Percentiles rank a stretch among this genome's conserved stretches.
Evolutionary conservation across 2,888 invertebrate species (phyloP).

Genomic region (Paralinhomoeus sp.): DNA sequence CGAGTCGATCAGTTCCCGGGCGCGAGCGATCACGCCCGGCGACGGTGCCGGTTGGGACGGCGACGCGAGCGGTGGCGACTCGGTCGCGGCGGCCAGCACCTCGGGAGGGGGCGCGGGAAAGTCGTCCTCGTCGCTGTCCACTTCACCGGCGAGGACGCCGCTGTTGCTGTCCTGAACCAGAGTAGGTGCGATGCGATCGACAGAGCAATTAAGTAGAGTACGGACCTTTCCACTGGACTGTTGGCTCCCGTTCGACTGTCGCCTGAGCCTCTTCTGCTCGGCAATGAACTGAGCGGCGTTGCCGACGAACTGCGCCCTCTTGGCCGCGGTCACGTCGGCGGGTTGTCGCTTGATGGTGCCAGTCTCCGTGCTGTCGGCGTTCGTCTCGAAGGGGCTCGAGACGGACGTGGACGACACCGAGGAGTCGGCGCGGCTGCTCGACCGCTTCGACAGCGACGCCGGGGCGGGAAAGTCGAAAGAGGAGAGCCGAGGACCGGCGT

Average conservation of each 20-base stretch:
- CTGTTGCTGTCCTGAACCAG: background rate
- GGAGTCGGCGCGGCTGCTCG: background rate
- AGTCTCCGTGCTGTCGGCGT: background rate
- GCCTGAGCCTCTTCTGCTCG: background rate
- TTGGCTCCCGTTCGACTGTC: background rate
- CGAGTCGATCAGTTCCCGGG: background rate
- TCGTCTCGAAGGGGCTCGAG: background rate
- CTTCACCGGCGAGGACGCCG: slow-evolving; percentile 6
- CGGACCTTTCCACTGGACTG: background rate
- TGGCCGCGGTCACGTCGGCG: background rate
- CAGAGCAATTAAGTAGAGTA: too few relatives aligned
- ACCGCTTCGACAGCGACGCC: too few relatives aligned
- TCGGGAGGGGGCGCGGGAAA: slow-evolving; percentile 17
- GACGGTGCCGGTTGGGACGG: background rate
- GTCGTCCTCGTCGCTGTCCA: slow-evolving; percentile 21
- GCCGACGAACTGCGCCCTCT: background rate
- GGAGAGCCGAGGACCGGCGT: too few relatives aligned
- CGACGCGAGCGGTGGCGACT: background rate
- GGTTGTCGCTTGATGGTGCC: slow-evolving; percentile 6
- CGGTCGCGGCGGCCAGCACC: background rate
- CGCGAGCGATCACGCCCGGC: background rate
- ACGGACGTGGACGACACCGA: background rate
- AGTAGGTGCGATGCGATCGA: too few relatives aligned
- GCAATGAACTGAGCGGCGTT: background rate
- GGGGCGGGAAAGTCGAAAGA: too few relatives aligned